phyloP scores from a whole-genome alignment of 2,888 invertebrate genomes.

The Teinopalpus imperialis region DNA sequence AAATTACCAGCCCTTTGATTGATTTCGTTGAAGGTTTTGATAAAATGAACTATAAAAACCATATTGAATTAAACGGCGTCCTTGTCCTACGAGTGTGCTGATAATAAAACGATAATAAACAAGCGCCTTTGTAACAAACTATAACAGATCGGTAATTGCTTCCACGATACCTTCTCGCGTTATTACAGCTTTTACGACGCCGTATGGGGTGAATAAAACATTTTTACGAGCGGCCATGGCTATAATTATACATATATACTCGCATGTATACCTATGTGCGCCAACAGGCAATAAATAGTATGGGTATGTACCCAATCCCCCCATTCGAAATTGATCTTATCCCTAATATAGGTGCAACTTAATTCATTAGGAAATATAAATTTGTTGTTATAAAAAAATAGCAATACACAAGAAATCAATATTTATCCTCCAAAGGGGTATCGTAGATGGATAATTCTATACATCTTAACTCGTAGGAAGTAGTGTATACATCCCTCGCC shows the following conservation, averaged over 20 bases:
- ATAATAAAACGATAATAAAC: conserved; percentile 81
- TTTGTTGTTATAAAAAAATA: too few species aligned
- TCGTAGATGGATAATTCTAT: conserved; percentile 57
- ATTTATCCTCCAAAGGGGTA: conserved; percentile 32
- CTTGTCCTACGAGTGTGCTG: conserved; percentile 78
- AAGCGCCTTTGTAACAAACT: conserved; percentile 81
- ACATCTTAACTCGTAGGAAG: conserved; percentile 43
- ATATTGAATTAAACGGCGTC: conserved; percentile 72
- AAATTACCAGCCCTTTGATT: too few species aligned
- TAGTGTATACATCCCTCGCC: conserved; percentile 39
- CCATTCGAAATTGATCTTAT: conserved; percentile 3
- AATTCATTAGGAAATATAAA: too few species aligned
- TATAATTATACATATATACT: conserved; percentile 68
- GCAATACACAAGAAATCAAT: too few species aligned
- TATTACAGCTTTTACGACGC: conserved; percentile 82
- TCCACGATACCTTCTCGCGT: conserved; percentile 80
- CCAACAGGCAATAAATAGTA: conserved; percentile 43
- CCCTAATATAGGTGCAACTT: background rate
- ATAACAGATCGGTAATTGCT: conserved; percentile 82
- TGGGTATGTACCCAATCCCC: conserved; percentile 16
- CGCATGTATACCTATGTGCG: conserved; percentile 38
- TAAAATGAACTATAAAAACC: conserved; percentile 40
- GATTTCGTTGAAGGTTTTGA: too few species aligned
- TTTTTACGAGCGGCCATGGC: conserved; percentile 81
- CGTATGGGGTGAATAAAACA: conserved; percentile 82